Evolutionary conservation across 2,888 invertebrate genomes (phyloP), one percentile per base, ranked within the genome.

Genomic region (Nematopogon swammerdamellus): DNA sequence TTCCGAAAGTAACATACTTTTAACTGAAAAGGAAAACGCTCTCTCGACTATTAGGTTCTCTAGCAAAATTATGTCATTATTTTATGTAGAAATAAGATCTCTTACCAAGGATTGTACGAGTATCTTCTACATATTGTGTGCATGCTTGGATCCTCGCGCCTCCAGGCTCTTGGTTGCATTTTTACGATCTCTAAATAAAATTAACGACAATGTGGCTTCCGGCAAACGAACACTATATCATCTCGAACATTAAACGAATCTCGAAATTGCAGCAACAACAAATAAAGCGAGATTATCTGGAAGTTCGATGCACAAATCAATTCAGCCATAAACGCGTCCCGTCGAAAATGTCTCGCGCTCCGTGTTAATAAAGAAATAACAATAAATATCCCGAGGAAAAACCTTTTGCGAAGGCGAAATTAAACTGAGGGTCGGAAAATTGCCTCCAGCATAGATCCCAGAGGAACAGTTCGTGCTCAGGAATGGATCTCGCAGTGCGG

Each of bases 401-500:
- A 72, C 71, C 72, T 75, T 73, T 76, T 70, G 65, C 70, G 75
- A 44, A 73, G 69, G 68, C 70, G 69, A 72, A 74, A 75, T 76
- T 71, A 72, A 72, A 72, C 65, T 72, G 65, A 72, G 79, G 79
- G 79, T 72, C 70, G 67, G 76, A 72, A 77, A 77, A 77, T 76
- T 76, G 73, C 70, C 62, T 44, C 44, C 5, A 8, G 18, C 19
- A 18, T 44, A n/a, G 19, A 44, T 44, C 44, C 44, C 44, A 16
- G 16, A 44, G 44, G 36, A 36, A 36, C 36, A 36, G 36, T 36
- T 36, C 11, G 11, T 36, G 14, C 36, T 14, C n/a, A 36, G 36
- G 36, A 36, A 14, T 36, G n/a, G 8, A 36, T 36, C 11, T 36
- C 3, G 36, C n/a, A n/a, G n/a, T n/a, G 8, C 36, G n/a, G 36